Percentiles rank a stretch among this genome's conserved stretches.
Conservation (phyloP, 2,113 vertebrate species). For the Paradisaea rubra region DNA sequence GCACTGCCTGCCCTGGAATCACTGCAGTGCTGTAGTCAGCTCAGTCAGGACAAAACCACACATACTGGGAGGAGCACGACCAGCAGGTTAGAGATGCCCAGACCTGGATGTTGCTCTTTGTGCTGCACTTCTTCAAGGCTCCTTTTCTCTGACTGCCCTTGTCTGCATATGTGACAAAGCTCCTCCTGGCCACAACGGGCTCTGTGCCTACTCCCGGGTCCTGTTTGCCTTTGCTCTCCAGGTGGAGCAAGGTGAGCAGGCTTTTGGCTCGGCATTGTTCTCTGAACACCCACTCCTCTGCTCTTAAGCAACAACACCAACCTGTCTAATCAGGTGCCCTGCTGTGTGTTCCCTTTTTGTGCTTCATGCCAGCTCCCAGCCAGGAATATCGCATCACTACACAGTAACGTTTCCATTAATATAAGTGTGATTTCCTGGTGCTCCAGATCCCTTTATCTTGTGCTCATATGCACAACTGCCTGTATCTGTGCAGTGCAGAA, state of each 20-base stretch:
- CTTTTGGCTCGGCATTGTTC: not conserved
- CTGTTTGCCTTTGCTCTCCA: not conserved
- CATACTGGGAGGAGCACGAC: not conserved
- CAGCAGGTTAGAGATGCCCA: not conserved
- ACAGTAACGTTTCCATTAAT: not conserved
- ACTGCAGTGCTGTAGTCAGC: not conserved
- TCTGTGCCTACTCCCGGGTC: not conserved
- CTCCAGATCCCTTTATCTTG: not conserved
- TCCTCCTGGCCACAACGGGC: rapidly evolving
- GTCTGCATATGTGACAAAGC: not conserved
- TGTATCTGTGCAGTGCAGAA: slow-evolving; percentile 9
- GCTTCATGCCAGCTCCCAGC: not conserved
- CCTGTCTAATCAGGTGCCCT: not conserved
- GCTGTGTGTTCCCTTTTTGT: not conserved
- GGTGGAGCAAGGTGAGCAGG: rapidly evolving
- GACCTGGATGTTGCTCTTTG: not conserved
- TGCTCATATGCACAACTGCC: not conserved
- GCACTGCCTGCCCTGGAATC: not conserved
- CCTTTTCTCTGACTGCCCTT: not conserved
- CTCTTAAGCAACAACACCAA: not conserved
- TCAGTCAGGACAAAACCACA: not conserved
- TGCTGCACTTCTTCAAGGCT: not conserved
- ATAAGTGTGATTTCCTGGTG: not conserved
- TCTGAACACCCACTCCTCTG: not conserved
- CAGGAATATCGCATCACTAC: not conserved